phyloP scores from a whole-genome alignment of 2,888 invertebrate species.

The Seira sanloemensis region DNA sequence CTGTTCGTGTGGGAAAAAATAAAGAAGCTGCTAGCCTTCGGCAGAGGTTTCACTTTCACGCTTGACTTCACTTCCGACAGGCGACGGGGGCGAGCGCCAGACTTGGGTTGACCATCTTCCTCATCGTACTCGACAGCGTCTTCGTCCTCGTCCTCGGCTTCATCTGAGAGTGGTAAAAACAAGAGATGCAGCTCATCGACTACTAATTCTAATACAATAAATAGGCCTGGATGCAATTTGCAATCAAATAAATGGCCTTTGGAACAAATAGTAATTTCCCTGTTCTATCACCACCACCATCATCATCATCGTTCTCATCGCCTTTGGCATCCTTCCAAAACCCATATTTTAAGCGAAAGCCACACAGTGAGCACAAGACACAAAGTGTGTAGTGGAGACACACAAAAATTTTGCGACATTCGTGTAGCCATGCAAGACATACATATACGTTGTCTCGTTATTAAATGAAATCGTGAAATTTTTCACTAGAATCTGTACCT shows the following conservation, averaged over 20 bases:
- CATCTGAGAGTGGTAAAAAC: conserved; percentile 74
- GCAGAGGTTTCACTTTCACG: conserved; percentile 92
- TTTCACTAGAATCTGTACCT: conserved; percentile 73
- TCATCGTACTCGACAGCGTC: conserved; percentile 76
- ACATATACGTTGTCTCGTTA: no score
- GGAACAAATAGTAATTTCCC: not conserved
- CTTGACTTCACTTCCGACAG: conserved; percentile 90
- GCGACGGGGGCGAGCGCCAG: conserved; percentile 87
- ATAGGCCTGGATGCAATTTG: not conserved
- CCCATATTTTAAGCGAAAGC: not conserved
- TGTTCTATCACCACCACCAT: not conserved
- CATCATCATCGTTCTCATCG: no score
- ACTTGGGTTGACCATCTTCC: conserved; percentile 77
- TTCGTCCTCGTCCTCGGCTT: conserved; percentile 79
- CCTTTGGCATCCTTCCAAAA: not conserved
- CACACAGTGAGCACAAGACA: not conserved
- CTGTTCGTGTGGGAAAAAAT: conserved; percentile 94
- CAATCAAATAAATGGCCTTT: not conserved
- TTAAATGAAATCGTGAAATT: not conserved
- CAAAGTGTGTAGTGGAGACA: no score
- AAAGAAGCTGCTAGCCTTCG: conserved; percentile 93
- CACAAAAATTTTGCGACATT: not conserved
- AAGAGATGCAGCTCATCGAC: not conserved
- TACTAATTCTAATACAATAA: not conserved
- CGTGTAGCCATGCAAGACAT: no score